These are phyloP conservation scores for Trichogramma evanescens DNA, from an alignment of 2,888 invertebrate genomes.

Conservation along the genomic window DNA sequence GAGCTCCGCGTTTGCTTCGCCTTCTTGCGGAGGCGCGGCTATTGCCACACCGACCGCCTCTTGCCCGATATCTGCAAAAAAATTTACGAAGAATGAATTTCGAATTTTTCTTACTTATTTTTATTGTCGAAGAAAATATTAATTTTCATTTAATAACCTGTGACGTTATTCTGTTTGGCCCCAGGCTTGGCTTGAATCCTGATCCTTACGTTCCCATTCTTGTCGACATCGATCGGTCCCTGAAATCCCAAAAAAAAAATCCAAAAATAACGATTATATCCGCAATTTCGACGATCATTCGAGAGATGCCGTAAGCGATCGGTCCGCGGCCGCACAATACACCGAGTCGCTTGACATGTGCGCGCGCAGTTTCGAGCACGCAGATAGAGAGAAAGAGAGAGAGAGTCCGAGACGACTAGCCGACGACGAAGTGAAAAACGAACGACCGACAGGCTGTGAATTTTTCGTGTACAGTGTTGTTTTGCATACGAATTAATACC, in stretches of 20 bases:
- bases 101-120: neutral
- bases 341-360: neutral
- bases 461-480: neutral
- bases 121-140: neutral
- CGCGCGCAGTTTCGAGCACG: conserved; percentile 28
- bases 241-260: conserved; percentile 17
- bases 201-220: conserved; percentile 57
- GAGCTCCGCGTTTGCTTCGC: conserved; percentile 72
- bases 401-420: conserved; percentile 26
- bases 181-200: conserved; percentile 69
- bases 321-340: too few species aligned
- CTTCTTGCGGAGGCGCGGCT: conserved; percentile 73
- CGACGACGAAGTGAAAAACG: neutral
- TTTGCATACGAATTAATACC: conserved; percentile 2
- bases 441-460: conserved; percentile 5
- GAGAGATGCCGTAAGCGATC: too few species aligned
- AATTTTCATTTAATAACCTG: conserved; percentile 44
- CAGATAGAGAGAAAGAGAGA: conserved; percentile 33
- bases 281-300: neutral
- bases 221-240: conserved; percentile 50
- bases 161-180: conserved; percentile 63
- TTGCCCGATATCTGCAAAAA: conserved; percentile 48
- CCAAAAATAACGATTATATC: conserved; percentile 15
- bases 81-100: conserved; percentile 1
- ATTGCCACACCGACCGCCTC: conserved; percentile 71